A percentile compares a stretch with the other conserved stretches of the same genome.
These are phyloP conservation scores for Picus viridis DNA, from an alignment of 2,797 vertebrate species.

Conservation along the genomic window DNA sequence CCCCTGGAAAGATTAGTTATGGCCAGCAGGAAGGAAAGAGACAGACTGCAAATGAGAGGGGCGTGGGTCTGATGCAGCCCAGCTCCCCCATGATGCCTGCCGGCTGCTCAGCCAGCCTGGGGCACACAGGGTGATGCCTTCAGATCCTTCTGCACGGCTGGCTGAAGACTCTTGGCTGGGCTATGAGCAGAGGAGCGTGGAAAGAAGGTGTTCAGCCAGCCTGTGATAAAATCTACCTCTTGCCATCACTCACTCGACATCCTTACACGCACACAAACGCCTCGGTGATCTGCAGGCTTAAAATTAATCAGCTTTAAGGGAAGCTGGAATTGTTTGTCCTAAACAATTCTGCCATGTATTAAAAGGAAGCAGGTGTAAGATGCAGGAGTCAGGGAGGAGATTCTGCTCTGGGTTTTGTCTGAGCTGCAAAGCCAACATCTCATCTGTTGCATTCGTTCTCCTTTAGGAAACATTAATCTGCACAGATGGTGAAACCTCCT, in stretches of 20 bases:
- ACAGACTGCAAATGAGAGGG: conserved; percentile 1
- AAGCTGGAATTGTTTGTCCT: conserved; percentile 44
- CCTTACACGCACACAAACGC: background rate
- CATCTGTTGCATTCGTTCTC: conserved; percentile 70
- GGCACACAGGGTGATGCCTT: background rate
- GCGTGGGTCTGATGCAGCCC: conserved; percentile 24
- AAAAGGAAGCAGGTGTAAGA: conserved; percentile 73
- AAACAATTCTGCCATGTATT: conserved; percentile 60
- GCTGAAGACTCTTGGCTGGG: background rate
- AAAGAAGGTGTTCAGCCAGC: background rate
- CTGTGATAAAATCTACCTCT: conserved; percentile 12
- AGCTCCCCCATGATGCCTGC: background rate
- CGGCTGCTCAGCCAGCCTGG: background rate
- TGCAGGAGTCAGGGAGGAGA: conserved; percentile 54
- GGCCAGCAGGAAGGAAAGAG: conserved; percentile 47
- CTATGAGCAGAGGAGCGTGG: background rate
- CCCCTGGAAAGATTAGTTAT: conserved; percentile 56
- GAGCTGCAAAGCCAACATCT: conserved; percentile 76
- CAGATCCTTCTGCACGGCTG: background rate
- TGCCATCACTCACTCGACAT: background rate
- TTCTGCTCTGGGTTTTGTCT: conserved; percentile 61
- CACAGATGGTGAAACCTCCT: conserved; percentile 83
- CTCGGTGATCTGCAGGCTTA: background rate
- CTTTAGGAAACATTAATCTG: conserved; percentile 84
- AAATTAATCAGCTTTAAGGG: conserved; percentile 45